phyloP scores from a whole-genome alignment of 2,888 invertebrate genomes.

The Apamea sordens region DNA sequence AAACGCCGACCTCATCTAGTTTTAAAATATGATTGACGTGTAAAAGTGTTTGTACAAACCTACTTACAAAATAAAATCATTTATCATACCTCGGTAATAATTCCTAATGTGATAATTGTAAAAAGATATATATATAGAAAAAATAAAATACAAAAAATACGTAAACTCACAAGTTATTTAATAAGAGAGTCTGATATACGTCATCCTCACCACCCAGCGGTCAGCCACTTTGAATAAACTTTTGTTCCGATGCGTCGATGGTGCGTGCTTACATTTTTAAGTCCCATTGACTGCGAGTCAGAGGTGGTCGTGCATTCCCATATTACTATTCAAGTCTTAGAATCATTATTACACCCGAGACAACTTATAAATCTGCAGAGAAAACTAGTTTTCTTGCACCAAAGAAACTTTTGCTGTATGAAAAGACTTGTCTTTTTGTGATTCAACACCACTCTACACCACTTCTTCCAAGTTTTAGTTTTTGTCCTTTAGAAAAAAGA shows the following conservation, averaged over 20 bases:
- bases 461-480: not conserved
- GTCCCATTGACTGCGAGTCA: conserved; percentile 19
- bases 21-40: too few species aligned
- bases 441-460: not conserved
- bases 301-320: conserved; percentile 31
- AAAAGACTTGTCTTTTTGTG: not conserved
- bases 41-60: too few species aligned
- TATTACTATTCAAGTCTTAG: conserved; percentile 40
- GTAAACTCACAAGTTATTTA: not conserved
- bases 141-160: not conserved
- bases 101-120: not conserved
- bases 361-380: conserved; percentile 12
- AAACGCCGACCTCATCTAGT: too few species aligned
- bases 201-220: conserved; percentile 18
- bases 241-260: conserved; percentile 22
- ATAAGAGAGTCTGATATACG: conserved; percentile 3
- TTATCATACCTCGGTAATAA: not conserved
- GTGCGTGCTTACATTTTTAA: conserved; percentile 52
- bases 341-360: conserved; percentile 23
- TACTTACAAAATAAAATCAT: too few species aligned
- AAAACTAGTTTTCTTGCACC: not conserved
- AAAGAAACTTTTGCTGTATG: not conserved
- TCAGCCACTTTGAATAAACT: conserved; percentile 44
- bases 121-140: not conserved
- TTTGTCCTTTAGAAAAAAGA: not conserved